Evolutionary conservation across 2,113 vertebrate species (phyloP).

Genomic region (Halichoeres trimaculatus): DNA sequence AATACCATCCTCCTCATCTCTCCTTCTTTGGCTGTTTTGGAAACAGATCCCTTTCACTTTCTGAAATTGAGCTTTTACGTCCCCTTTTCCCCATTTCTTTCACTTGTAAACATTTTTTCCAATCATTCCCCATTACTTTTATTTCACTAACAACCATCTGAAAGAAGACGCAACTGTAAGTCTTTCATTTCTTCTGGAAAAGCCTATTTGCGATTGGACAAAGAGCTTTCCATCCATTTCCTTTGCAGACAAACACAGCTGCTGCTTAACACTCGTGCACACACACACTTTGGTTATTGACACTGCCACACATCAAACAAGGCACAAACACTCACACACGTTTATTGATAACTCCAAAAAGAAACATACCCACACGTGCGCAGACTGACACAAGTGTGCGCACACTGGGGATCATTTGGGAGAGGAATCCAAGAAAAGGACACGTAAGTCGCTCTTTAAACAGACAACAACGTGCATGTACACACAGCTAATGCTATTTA

Average conservation of each 20-base stretch:
- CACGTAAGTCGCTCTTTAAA: not conserved
- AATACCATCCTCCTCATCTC: slow-evolving; percentile 4
- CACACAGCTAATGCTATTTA: slow-evolving; percentile 33
- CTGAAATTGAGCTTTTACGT: slow-evolving; percentile 27
- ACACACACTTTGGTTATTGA: slow-evolving; percentile 24
- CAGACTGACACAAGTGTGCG: slow-evolving; percentile 23
- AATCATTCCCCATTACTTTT: slow-evolving; percentile 14
- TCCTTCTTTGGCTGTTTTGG: slow-evolving; percentile 43
- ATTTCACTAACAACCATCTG: slow-evolving; percentile 24
- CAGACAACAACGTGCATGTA: slow-evolving; percentile 4
- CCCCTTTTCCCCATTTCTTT: slow-evolving; percentile 26
- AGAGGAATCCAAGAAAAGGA: slow-evolving; percentile 8
- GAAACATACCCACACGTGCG: slow-evolving; percentile 12
- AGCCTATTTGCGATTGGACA: slow-evolving; percentile 57
- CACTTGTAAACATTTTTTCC: slow-evolving; percentile 55
- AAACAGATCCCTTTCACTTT: slow-evolving; percentile 53
- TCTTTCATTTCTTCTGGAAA: slow-evolving; percentile 51
- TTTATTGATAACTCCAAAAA: slow-evolving; percentile 63
- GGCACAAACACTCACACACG: slow-evolving; percentile 1
- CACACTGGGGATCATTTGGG: not conserved
- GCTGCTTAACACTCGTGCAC: slow-evolving; percentile 59
- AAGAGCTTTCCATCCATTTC: slow-evolving; percentile 63
- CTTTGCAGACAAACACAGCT: slow-evolving; percentile 76
- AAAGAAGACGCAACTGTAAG: slow-evolving; percentile 55
- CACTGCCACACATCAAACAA: slow-evolving; percentile 18